These are phyloP conservation scores for Hylia prasina DNA, from an alignment of 2,113 vertebrate species.

Conservation along the genomic window DNA sequence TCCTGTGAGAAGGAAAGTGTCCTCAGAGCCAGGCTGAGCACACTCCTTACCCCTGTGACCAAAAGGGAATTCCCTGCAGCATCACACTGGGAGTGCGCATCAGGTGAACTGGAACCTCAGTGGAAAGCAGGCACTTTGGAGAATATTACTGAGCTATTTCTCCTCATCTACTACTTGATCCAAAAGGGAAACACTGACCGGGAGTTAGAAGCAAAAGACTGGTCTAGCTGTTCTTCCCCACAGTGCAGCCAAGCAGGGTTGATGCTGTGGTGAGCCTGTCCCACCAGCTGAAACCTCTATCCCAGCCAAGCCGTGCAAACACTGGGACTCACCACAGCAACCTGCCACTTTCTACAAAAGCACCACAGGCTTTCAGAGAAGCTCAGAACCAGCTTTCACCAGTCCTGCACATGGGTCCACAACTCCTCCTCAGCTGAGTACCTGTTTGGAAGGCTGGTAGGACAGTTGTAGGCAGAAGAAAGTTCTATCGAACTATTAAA, in stretches of 20 bases:
- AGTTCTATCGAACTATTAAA: neutral
- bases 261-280: neutral
- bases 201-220: neutral
- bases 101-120: neutral
- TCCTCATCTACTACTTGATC: neutral
- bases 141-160: neutral
- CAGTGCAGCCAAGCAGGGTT: neutral
- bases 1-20: neutral
- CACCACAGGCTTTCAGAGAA: neutral
- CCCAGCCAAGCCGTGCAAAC: neutral
- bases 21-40: neutral
- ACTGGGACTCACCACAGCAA: neutral
- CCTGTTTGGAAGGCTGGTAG: neutral
- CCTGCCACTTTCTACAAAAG: neutral
- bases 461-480: neutral
- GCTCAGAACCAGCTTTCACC: neutral
- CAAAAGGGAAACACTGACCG: neutral
- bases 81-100: neutral
- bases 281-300: neutral
- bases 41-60: no score
- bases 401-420: neutral
- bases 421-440: neutral
- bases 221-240: neutral
- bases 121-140: neutral
- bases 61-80: neutral